Base-by-base conservation (phyloP, 2,797 vertebrate genomes). In the Lithobates sylvaticus region DNA sequence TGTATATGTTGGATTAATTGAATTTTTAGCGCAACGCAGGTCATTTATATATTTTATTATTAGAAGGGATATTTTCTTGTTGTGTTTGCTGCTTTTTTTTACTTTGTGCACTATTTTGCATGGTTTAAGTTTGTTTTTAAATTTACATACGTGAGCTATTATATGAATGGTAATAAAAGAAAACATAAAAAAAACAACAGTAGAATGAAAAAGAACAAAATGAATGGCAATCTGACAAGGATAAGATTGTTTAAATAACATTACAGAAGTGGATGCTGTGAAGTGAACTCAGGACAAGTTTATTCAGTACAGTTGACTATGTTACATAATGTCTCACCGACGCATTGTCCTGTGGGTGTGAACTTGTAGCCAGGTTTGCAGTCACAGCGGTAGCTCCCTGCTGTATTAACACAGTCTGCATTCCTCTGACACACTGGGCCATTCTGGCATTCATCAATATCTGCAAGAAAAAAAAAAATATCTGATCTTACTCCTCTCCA, bases 371-470 rank as follows among this genome's bases (percentile, higher is more conserved):
- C 98, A 0, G 95, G 91, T 89, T 96, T 97, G 84, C 98, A 99
- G 87, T 99, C 97, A 9, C 98, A 99, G 85, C 97, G 97, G 92
- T 93, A 99, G 89, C 97, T 98, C 72, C 98, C 98, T 0, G 97
- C 96, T 0, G 96, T 93, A 92, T 99, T 99, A 85, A 98, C 89
- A 86, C 98, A 99, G 72, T 94, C 95, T 0, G 98, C 98, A 0
- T 99, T 98, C 83, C 96, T 96, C 92, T 99, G 97, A 94, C 98
- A 99, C 74, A 99, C 94, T 0, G 96, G 97, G 0, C 97, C 98
- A 0, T 99, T 99, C 93, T 98, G 97, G 90, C 98, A 99, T 89
- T 99, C 98, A 26, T 99, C 98, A 6, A 99, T 99, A 89, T 99
- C 98, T 99, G 81, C 0, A 10, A 89, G 36, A 16, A 74, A 78